Conservation (phyloP, 1,140 invertebrate species). For the Triops cancriformis region DNA sequence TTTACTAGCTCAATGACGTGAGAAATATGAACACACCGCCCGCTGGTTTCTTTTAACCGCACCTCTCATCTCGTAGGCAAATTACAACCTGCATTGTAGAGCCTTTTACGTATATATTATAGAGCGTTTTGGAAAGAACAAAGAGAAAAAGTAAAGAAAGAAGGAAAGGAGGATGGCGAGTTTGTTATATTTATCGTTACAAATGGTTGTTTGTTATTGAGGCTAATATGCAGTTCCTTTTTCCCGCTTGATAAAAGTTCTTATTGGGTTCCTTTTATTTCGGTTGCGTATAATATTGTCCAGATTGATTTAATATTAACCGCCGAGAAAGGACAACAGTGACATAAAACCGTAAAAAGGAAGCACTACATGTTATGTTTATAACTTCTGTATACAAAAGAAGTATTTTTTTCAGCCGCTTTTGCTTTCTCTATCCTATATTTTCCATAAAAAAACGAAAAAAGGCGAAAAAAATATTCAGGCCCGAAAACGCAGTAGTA, state of each 20-base stretch:
- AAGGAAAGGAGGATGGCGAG: neutral
- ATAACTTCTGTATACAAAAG: neutral
- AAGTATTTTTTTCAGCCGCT: neutral
- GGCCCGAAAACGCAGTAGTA: no score
- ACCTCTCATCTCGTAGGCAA: constrained; percentile 10
- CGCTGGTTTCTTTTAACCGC: neutral
- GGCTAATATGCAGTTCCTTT: neutral
- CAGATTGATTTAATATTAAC: neutral
- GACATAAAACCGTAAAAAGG: neutral
- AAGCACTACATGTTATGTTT: neutral
- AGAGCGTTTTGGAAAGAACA: neutral
- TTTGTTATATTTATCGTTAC: neutral
- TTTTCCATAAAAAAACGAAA: neutral
- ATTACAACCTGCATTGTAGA: neutral
- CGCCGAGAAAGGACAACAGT: neutral
- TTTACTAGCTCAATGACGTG: constrained; percentile 10
- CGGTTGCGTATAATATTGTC: neutral
- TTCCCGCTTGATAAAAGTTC: neutral
- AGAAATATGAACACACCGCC: constrained; percentile 5
- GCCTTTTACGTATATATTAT: constrained; percentile 9
- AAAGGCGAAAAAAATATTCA: no score
- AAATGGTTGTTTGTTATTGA: neutral
- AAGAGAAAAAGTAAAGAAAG: no score
- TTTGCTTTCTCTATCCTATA: neutral
- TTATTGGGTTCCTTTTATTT: neutral